Percentiles rank a stretch among this genome's conserved stretches.
phyloP scores from a whole-genome alignment of 2,888 invertebrate genomes.

The Drosophila koepferae region DNA sequence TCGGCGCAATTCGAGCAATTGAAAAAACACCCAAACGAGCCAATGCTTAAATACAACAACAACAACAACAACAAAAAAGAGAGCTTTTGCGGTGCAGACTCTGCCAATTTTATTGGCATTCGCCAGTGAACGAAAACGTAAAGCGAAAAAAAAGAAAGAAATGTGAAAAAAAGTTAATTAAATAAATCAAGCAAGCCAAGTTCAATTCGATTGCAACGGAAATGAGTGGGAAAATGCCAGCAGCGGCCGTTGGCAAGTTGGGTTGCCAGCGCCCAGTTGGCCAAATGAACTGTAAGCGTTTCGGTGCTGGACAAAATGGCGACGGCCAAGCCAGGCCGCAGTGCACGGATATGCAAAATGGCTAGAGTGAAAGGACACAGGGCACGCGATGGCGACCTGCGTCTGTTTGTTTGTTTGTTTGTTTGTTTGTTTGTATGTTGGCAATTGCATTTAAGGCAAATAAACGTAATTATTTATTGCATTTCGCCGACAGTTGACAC shows the following conservation, averaged over 20 bases:
- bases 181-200: slow-evolving; percentile 78
- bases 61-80: neutral
- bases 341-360: slow-evolving; percentile 59
- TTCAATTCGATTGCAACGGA: slow-evolving; percentile 80
- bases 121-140: slow-evolving; percentile 13
- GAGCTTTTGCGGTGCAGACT: slow-evolving; percentile 36
- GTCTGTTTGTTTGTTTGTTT: slow-evolving; percentile 27
- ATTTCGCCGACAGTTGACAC: slow-evolving; percentile 64
- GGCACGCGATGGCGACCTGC: neutral
- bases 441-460: slow-evolving; percentile 75
- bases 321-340: slow-evolving; percentile 14
- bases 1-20: slow-evolving; percentile 34
- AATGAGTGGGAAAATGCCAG: slow-evolving; percentile 75
- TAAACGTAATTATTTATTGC: slow-evolving; percentile 80
- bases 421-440: slow-evolving; percentile 65
- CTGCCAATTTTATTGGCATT: slow-evolving; percentile 53
- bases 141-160: neutral
- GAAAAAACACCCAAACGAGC: slow-evolving; percentile 17
- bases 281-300: slow-evolving; percentile 74
- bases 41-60: slow-evolving; percentile 33
- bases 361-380: slow-evolving; percentile 1
- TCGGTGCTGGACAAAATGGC: slow-evolving; percentile 36
- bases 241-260: slow-evolving; percentile 13
- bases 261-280: slow-evolving; percentile 31
- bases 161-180: slow-evolving; percentile 65